A percentile compares a stretch with the other conserved stretches of the same genome.
Evolutionary conservation across 2,888 invertebrate genomes (phyloP).

Genomic region (Netelia fuscicornis): DNA sequence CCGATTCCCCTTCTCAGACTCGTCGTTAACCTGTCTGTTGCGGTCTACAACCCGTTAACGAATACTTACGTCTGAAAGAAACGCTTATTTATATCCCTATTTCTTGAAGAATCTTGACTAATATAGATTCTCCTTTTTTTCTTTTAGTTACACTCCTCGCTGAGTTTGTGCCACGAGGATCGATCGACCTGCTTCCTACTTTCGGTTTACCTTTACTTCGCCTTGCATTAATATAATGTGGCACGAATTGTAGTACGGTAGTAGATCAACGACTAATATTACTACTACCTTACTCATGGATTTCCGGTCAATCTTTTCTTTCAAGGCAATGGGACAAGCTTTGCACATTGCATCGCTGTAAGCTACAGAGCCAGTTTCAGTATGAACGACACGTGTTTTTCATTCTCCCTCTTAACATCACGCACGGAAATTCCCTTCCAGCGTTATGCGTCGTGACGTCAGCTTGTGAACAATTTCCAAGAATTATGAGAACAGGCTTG

Average conservation of each 20-base stretch:
- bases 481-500: slow-evolving; percentile 4
- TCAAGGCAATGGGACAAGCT: slow-evolving; percentile 53
- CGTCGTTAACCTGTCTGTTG: not conserved
- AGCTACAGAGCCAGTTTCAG: not conserved
- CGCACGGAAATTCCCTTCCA: slow-evolving; percentile 14
- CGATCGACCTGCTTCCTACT: slow-evolving; percentile 60
- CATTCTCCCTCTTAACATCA: slow-evolving; percentile 3
- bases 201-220: slow-evolving; percentile 38
- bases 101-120: not conserved
- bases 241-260: not conserved
- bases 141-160: slow-evolving; percentile 1
- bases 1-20: too few species aligned
- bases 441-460: slow-evolving; percentile 19
- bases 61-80: not conserved
- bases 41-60: slow-evolving; percentile 24
- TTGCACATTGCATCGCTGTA: not conserved
- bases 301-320: slow-evolving; percentile 46
- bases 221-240: slow-evolving; percentile 1
- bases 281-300: slow-evolving; percentile 14
- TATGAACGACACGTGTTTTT: slow-evolving; percentile 17
- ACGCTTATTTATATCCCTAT: not conserved
- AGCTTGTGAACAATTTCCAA: slow-evolving; percentile 21
- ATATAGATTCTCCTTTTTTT: slow-evolving; percentile 5
- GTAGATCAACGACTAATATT: not conserved
- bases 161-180: slow-evolving; percentile 36